Conservation (phyloP, 2,797 vertebrate genomes). For the Arnoldichthys spilopterus region DNA sequence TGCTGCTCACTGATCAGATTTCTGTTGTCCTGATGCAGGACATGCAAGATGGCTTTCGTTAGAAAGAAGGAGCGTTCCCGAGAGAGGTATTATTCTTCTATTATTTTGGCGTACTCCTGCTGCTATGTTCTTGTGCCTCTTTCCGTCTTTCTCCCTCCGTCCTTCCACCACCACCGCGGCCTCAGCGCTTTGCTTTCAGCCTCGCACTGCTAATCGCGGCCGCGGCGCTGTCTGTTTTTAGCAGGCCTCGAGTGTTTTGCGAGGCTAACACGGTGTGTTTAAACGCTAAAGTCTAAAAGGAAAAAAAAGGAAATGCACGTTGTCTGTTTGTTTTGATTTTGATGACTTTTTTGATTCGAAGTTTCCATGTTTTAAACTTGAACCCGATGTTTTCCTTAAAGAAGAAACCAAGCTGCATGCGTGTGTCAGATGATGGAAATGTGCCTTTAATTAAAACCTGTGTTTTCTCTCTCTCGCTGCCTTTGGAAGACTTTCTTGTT, state of each 20-base stretch:
- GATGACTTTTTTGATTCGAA: background rate
- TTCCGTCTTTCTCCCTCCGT: background rate
- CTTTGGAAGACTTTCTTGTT: background rate
- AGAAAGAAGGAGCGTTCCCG: constrained; percentile 71
- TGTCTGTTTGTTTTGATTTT: background rate
- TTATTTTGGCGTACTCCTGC: too few species aligned
- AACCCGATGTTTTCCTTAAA: background rate
- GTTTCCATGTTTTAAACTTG: constrained; percentile 11
- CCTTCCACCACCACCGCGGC: background rate
- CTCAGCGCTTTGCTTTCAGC: background rate
- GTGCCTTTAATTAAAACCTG: background rate
- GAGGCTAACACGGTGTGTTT: background rate
- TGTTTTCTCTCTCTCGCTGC: background rate
- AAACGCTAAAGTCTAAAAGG: background rate
- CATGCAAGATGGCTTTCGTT: constrained; percentile 75
- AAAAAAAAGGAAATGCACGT: background rate
- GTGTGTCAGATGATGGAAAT: background rate
- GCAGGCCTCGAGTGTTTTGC: background rate
- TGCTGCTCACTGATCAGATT: background rate
- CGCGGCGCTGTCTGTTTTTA: background rate
- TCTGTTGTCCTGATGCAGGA: background rate
- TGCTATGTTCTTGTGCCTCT: background rate
- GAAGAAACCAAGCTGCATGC: background rate
- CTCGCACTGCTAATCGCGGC: background rate
- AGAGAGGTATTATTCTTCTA: constrained; percentile 71